Evolutionary conservation across 2,888 invertebrate species (phyloP).

Genomic region (Pseudococcus longispinus): DNA sequence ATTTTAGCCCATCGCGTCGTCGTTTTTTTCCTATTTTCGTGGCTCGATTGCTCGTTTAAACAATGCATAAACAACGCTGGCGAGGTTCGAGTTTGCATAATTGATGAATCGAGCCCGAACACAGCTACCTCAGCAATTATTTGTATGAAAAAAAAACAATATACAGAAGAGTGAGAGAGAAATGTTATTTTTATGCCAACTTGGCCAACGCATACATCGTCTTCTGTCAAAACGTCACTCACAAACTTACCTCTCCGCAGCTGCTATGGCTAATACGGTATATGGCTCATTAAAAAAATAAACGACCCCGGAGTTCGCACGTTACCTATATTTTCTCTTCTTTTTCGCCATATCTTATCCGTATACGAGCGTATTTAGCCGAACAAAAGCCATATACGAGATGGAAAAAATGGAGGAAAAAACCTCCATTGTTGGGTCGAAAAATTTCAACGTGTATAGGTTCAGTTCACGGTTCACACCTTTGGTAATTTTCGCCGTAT

Average conservation of each 20-base stretch:
- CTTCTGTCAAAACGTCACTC: conserved; percentile 26
- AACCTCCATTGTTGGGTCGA: not conserved
- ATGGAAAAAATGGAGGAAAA: not conserved
- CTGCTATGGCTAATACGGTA: not conserved
- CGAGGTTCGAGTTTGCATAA: conserved; percentile 2
- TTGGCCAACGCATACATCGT: not conserved
- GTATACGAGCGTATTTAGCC: not conserved
- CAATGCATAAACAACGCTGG: not conserved
- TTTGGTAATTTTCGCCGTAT: not conserved
- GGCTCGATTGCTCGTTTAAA: not conserved
- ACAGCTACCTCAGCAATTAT: not conserved
- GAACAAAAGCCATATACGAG: not conserved
- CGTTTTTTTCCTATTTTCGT: not conserved
- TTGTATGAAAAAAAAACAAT: not conserved
- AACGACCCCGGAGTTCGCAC: not conserved
- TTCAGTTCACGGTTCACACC: not conserved
- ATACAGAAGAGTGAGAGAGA: not conserved
- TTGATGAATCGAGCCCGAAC: not conserved
- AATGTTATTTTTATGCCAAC: conserved; percentile 12
- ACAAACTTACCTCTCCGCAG: not conserved
- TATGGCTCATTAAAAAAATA: conserved; percentile 21
- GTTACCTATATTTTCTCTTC: not conserved
- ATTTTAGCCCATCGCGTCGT: not conserved
- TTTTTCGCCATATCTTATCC: not conserved
- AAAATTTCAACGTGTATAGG: not conserved